Base-by-base conservation (phyloP, 2,113 vertebrate species). In the Andinoacara biseriatus region DNA sequence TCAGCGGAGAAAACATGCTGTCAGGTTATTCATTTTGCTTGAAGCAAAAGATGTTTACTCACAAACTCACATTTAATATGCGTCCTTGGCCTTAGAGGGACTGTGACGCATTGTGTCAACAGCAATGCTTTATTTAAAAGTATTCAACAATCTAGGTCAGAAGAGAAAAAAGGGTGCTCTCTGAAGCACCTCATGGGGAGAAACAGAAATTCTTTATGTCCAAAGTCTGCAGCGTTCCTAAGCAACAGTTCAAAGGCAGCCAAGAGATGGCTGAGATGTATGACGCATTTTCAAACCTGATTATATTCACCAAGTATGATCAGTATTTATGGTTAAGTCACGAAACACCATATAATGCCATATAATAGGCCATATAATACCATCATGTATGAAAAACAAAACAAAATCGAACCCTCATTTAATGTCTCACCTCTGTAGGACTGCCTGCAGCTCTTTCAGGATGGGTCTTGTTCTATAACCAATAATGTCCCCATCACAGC, bases 361-460 rank as follows among this genome's bases (percentile, higher is more conserved):
- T 24, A 7, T 33, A 33, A 33, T 33, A 33, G 33, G 33, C 31
- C 22, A 1, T 43, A 0, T 0, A 1, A 69, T 24, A 69, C 1
- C 9, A 5, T 24, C 4, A 58, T 20, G 7, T 3, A 46, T 61
- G 18, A 0, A 52, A 11, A 0, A 52, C 8, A 7, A 74, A 5
- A 54, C 29, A 0, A 4, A 20, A 56, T 31, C 5, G 5, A 26
- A 7, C 4, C 11, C 31, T 35, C 26, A 3, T 31, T 40, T 29
- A 9, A n/a, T 2, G 24, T 31, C 78, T 93, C 78, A 96, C 96
- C 96, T 95, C 63, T 95, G 94, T 75, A 94, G 75, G 1, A 93
- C 89, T 0, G 89, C 91, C 58, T 95, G 94, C 65, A 96, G 94
- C 86, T 96, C 95, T 85, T 89, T 90, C 5, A 94, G 80, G 43